These are phyloP conservation scores for Phaethornis superciliosus DNA, from an alignment of 2,113 vertebrate species.

Conservation along the genomic window DNA sequence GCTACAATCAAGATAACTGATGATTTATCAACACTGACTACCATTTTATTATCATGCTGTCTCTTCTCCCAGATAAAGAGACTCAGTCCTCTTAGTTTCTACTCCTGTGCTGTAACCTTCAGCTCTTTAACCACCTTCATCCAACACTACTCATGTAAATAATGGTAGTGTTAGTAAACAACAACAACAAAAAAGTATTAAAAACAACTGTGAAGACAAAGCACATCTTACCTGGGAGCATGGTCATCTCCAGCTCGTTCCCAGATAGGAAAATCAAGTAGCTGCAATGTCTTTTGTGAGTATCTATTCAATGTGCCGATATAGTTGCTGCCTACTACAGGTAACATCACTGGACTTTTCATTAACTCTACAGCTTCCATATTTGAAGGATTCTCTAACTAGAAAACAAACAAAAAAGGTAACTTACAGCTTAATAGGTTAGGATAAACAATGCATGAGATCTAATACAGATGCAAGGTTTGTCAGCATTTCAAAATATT, in stretches of 20 bases:
- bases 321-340: neutral
- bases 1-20: neutral
- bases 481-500: neutral
- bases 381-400: neutral
- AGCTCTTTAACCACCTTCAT: neutral
- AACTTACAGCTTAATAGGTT: neutral
- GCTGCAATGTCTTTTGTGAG: fast-evolving
- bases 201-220: neutral
- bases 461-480: neutral
- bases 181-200: neutral
- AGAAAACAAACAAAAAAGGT: neutral
- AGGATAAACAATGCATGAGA: neutral
- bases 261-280: neutral
- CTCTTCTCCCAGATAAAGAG: neutral
- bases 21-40: neutral
- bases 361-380: neutral
- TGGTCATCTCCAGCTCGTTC: neutral
- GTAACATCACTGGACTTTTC: neutral
- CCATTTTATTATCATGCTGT: neutral
- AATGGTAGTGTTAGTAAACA: neutral
- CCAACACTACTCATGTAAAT: neutral
- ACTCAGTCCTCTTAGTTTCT: neutral
- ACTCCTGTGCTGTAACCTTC: neutral
- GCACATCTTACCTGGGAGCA: slow-evolving; percentile 33
- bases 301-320: slow-evolving; percentile 4